Evolutionary conservation across 2,888 invertebrate genomes (phyloP).

Genomic region (Lepidonotus clava): DNA sequence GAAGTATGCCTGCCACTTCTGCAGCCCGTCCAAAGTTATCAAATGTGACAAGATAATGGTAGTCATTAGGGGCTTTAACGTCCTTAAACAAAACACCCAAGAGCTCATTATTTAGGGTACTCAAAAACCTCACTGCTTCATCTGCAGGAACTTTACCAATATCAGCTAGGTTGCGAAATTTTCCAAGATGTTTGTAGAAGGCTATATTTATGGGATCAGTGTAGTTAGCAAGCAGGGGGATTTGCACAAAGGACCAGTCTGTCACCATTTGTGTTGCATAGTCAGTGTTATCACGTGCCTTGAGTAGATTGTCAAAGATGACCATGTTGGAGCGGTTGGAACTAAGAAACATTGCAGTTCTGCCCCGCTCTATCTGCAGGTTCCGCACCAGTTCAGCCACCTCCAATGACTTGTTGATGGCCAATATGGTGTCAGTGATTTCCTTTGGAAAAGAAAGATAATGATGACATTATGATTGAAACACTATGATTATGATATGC

Average conservation of each 20-base stretch:
- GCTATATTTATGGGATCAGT: background rate
- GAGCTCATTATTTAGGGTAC: background rate
- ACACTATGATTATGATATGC: too few species aligned
- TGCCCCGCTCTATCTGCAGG: conserved; percentile 39
- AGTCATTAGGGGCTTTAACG: conserved; percentile 11
- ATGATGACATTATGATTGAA: too few species aligned
- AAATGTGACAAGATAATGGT: conserved; percentile 3
- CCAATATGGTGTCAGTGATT: background rate
- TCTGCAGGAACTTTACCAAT: background rate
- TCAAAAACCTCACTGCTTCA: background rate
- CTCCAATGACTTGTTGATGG: conserved; percentile 15
- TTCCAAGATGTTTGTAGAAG: conserved; percentile 8
- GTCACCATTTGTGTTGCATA: background rate
- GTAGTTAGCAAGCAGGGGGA: background rate
- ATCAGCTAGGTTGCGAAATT: conserved; percentile 23
- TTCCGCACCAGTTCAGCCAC: conserved; percentile 26
- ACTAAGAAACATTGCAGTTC: conserved; percentile 29
- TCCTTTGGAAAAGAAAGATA: too few species aligned
- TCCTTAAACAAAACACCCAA: background rate
- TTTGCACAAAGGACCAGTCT: conserved; percentile 32
- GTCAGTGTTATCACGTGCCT: conserved; percentile 13
- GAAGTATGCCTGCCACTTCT: conserved; percentile 26
- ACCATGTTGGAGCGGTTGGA: conserved; percentile 29
- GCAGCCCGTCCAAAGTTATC: conserved; percentile 36
- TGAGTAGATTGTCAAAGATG: conserved; percentile 29